Evolutionary conservation across 2,888 invertebrate species (phyloP), one percentile per base, ranked within the genome.

Genomic region (Parnassius apollo): DNA sequence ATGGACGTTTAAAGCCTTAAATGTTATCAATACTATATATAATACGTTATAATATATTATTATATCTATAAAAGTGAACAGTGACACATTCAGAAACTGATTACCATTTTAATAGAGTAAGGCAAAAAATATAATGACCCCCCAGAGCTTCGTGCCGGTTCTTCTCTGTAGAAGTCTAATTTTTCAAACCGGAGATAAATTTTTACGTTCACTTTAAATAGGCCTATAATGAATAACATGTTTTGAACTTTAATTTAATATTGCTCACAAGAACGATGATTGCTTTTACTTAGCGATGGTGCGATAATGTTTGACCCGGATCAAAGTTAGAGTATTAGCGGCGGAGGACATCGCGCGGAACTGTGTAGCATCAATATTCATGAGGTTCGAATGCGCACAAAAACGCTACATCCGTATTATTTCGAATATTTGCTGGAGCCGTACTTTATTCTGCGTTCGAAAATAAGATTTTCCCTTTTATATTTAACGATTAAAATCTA

Each of bases 351-450:
- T 66, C 66, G 69, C 72, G 69, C 73, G 76, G 74, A 75, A 72
- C 68, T 66, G 65, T 68, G 67, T 60, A 71, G 60, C 74, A 75
- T 77, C 74, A 71, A 80, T 77, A 78, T 78, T 77, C 78, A 81
- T 74, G 69, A 70, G 74, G 65, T 74, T 75, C 74, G 81, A 81
- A 83, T 84, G 84, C 80, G 81, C 69, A 76, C 75, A 86, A 87
- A 86, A 86, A 85, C 75, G 62, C 67, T 59, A 81, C 76, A 82
- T 82, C 84, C 83, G 83, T 77, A 77, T 77, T 80, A 76, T 64
- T 63, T 64, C 45, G 59, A 58, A 50, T 59, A 59, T 18, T 56
- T 11, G 56, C 22, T 52, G 25, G 42, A 42, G 13, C 54, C n/a
- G 7, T 4, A 7, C 13, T 13, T 7, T 13, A 49, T 13, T 13